phyloP scores from a whole-genome alignment of 92 coral and sea anemone genomes.

The Palythoa grandis region DNA sequence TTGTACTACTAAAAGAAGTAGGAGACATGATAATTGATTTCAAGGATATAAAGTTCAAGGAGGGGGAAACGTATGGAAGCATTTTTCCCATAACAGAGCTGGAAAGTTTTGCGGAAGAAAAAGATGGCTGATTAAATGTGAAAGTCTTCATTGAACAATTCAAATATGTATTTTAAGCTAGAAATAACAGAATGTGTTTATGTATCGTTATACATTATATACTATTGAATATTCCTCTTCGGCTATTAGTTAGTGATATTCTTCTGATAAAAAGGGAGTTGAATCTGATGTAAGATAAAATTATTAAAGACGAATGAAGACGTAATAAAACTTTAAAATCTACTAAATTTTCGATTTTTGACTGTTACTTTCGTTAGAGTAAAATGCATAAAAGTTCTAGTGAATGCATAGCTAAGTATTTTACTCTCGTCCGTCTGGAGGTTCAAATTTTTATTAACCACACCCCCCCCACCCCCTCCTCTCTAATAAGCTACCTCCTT shows the following conservation, averaged over 20 bases:
- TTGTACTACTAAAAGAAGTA: neutral
- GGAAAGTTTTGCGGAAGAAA: constrained; percentile 5
- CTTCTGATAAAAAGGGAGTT: too few species aligned
- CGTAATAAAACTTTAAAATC: neutral
- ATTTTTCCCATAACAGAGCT: neutral
- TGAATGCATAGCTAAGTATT: neutral
- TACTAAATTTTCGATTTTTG: too few species aligned
- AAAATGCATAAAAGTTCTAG: neutral
- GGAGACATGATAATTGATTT: constrained; percentile 3
- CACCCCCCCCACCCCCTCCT: too few species aligned
- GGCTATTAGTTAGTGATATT: neutral
- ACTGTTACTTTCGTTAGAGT: neutral
- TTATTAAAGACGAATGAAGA: too few species aligned
- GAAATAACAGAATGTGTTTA: neutral
- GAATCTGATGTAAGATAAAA: too few species aligned
- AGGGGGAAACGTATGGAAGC: constrained; percentile 17
- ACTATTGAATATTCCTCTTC: neutral
- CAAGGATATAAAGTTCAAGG: neutral
- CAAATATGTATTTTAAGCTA: neutral
- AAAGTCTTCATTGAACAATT: constrained; percentile 1
- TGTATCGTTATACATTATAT: neutral
- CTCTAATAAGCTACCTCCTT: too few species aligned
- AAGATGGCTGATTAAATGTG: neutral
- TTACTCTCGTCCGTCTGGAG: neutral
- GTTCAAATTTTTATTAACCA: too few species aligned